These are phyloP conservation scores for Acanthopagrus latus DNA, from an alignment of 2,797 vertebrate genomes.

Conservation along the genomic window DNA sequence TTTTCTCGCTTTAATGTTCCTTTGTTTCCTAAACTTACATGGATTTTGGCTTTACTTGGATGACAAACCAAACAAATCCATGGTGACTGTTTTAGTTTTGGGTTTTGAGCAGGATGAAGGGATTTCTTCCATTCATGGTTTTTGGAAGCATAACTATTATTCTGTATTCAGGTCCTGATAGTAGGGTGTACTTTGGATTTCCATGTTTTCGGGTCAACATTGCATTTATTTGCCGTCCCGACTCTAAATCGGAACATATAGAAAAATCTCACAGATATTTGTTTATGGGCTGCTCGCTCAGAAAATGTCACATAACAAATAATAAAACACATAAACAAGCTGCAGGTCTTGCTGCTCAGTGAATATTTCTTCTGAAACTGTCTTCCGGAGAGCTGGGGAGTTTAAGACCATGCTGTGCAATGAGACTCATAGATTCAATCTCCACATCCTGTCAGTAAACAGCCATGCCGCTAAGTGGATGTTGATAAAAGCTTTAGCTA, in stretches of 20 bases:
- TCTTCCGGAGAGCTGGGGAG: neutral
- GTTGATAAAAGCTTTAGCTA: constrained; percentile 1
- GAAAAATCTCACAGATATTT: neutral
- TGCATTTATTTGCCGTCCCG: neutral
- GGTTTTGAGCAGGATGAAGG: neutral
- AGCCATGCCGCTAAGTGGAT: neutral
- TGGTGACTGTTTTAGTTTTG: neutral
- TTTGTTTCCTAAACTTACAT: neutral
- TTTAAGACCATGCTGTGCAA: neutral
- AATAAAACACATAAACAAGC: neutral
- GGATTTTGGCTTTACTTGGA: neutral
- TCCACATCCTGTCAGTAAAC: neutral
- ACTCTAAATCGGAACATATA: neutral
- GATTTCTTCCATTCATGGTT: constrained; percentile 4
- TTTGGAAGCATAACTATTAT: neutral
- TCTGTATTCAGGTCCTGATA: neutral
- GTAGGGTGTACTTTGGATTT: neutral
- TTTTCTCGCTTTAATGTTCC: neutral
- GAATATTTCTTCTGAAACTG: neutral
- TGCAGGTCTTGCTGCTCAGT: neutral
- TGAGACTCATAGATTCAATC: neutral
- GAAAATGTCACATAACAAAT: neutral
- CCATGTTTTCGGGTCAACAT: neutral
- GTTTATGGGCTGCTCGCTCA: neutral
- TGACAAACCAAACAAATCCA: neutral